Percentiles rank a stretch among this genome's conserved stretches.
Conservation (phyloP, 2,113 vertebrate genomes). For the Callochromis pleurospilus region DNA sequence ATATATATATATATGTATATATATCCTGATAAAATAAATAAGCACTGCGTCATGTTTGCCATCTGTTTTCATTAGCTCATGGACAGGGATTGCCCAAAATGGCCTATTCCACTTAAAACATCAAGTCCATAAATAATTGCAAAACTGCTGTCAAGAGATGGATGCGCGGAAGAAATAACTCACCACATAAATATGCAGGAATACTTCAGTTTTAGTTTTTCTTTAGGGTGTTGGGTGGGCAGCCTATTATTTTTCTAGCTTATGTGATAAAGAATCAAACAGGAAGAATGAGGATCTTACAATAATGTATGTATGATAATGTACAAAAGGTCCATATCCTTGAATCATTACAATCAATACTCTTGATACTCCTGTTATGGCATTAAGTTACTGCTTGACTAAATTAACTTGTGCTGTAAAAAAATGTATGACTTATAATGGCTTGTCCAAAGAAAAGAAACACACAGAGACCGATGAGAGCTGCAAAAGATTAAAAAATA, state of each 20-base stretch:
- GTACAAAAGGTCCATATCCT: background rate
- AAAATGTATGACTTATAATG: background rate
- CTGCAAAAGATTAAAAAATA: background rate
- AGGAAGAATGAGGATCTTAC: background rate
- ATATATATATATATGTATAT: background rate
- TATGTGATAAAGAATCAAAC: background rate
- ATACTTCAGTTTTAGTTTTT: background rate
- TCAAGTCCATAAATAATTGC: conserved; percentile 43
- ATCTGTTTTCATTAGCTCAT: conserved; percentile 50
- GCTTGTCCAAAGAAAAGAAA: background rate
- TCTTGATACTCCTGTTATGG: background rate
- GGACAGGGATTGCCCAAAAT: conserved; percentile 36
- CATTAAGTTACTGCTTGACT: background rate
- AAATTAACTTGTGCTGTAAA: background rate
- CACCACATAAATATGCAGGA: conserved; percentile 17
- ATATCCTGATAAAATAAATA: conserved; percentile 38
- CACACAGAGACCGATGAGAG: background rate
- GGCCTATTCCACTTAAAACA: conserved; percentile 50
- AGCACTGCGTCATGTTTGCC: conserved; percentile 16
- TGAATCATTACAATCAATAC: background rate
- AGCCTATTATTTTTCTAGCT: background rate
- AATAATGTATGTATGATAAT: background rate
- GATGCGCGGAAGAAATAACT: conserved; percentile 31
- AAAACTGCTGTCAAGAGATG: conserved; percentile 41
- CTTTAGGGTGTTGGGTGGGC: background rate